These are phyloP conservation scores for Aurelia aurita DNA, from an alignment of 30 jellyfish, hydroid and myxozoan species.

Conservation along the genomic window DNA sequence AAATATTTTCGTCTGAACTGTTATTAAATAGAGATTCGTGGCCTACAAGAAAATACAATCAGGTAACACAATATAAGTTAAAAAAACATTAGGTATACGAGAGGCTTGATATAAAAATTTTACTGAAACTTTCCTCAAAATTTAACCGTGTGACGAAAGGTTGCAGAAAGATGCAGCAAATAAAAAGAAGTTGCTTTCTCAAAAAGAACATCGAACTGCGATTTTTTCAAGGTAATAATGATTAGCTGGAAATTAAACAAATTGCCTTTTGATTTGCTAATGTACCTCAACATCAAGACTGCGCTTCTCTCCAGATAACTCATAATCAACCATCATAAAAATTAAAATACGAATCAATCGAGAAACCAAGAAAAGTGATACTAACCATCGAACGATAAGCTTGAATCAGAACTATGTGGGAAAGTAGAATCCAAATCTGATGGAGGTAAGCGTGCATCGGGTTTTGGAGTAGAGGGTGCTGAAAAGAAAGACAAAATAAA, in stretches of 20 bases:
- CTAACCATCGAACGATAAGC: constrained; percentile 63
- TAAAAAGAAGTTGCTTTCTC: too few species aligned
- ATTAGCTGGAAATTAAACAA: too few species aligned
- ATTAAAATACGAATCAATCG: background rate
- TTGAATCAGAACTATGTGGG: constrained; percentile 77
- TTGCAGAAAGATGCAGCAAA: too few species aligned
- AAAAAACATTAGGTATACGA: too few species aligned
- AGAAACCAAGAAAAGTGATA: background rate
- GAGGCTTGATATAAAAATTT: too few species aligned
- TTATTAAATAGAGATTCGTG: constrained; percentile 68
- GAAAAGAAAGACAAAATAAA: background rate
- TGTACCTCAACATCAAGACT: too few species aligned
- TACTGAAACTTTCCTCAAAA: too few species aligned
- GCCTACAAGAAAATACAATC: background rate
- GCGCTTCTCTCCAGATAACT: background rate
- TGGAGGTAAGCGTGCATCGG: constrained; percentile 38
- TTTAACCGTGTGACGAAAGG: too few species aligned
- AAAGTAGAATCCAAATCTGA: constrained; percentile 70
- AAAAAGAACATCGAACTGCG: too few species aligned
- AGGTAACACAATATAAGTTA: background rate
- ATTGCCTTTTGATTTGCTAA: too few species aligned
- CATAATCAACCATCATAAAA: background rate
- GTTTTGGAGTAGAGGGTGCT: constrained; percentile 46
- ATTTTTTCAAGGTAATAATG: too few species aligned
- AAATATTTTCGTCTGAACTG: constrained; percentile 56